Evolutionary conservation across 2,888 invertebrate species (phyloP), one percentile per base, ranked within the genome.

Genomic region (Peribatodes rhomboidaria): DNA sequence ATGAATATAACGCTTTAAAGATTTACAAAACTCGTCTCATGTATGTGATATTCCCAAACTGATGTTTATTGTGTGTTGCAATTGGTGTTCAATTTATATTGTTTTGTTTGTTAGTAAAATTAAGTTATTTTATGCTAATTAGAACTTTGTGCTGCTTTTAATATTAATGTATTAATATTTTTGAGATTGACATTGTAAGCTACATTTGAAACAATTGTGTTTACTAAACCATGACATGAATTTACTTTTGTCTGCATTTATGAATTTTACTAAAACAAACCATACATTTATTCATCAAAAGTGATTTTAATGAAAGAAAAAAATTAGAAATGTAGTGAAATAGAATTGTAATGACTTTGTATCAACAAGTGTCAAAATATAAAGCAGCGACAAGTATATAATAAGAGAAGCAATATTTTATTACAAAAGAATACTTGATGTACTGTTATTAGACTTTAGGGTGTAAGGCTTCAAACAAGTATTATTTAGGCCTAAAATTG

Each of bases 361-460:
- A 35, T 20, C 16, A 22, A 20, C 1, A 47, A 55, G 33, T 55
- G 31, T 14, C 55, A 54, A 54, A 31, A 49, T 27, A 22, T 46
- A 41, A 66, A 65, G 74, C 72, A 72, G 75, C 71, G n/a, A n/a
- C n/a, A n/a, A n/a, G n/a, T 77, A 73, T 53, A 77, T 70, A n/a
- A 9, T 76, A 76, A 77, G 71, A 64, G 77, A 79, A 79, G 70
- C 73, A 76, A 81, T 84, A 84, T 83, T 84, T 83, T 85, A 76
- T 72, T 81, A 82, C 76, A 74, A 71, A 72, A 18, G n/a, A n/a
- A 53, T 42, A 62, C 46, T 56, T 39, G 42, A 52, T 57, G 52
- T 61, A 53, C 39, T 46, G 18, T 44, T 60, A 35, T 10, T 64
- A 65, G 62, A 47, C 53, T 63, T 44, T 61, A 61, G 49, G n/a